These are phyloP conservation scores for Ochropleura plecta DNA, from an alignment of 2,888 invertebrate genomes.

Conservation along the genomic window DNA sequence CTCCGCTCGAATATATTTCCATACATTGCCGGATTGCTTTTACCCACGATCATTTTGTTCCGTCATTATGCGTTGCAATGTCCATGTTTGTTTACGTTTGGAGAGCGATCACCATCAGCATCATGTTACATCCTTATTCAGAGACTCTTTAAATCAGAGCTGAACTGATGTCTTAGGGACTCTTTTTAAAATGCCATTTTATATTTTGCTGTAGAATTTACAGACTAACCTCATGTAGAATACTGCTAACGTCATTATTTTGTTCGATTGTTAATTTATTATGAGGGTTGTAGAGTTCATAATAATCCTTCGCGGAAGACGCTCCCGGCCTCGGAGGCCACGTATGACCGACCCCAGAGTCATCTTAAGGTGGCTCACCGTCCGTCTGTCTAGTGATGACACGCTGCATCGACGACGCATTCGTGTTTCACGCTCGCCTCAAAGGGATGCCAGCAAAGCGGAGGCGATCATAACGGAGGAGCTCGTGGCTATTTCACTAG, in stretches of 20 bases:
- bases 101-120: not conserved
- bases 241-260: not conserved
- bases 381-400: too few species aligned
- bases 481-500: too few species aligned
- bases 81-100: constrained; percentile 31
- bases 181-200: not conserved
- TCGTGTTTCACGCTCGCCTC: too few species aligned
- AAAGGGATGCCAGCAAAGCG: too few species aligned
- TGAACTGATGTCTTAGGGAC: not conserved
- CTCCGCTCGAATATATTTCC: constrained; percentile 53
- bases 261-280: not conserved
- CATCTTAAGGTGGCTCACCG: too few species aligned
- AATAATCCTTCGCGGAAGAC: too few species aligned
- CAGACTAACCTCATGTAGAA: not conserved
- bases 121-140: not conserved
- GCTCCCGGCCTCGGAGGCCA: too few species aligned
- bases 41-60: constrained; percentile 52
- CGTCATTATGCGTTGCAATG: constrained; percentile 21
- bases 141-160: not conserved
- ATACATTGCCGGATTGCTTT: constrained; percentile 54
- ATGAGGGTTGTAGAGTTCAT: not conserved
- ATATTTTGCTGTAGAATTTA: not conserved
- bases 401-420: too few species aligned
- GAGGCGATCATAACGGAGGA: too few species aligned
- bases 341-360: too few species aligned